Evolutionary conservation across 2,888 invertebrate species (phyloP), one percentile per base, ranked within the genome.

Genomic region (Danaus chrysippus): DNA sequence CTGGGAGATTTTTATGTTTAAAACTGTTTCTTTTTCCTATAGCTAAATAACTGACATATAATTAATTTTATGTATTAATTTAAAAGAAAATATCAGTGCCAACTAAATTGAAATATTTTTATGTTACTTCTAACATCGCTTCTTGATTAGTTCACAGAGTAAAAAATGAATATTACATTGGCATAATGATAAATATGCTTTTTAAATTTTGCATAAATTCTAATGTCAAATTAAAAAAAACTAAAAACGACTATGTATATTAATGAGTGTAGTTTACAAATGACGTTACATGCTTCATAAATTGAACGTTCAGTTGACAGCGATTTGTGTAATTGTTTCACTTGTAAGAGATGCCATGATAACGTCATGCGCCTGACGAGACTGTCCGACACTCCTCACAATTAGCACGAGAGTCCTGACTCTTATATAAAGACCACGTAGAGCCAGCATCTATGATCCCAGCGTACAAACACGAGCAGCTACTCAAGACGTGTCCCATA

Each of bases 291-390:
- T 13, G n/a, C 8, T 49, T 61, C 56, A 55, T 54, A 63, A 63
- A 62, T 63, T 58, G 44, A 49, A 55, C 12, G 49, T 61, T 53
- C 63, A 63, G 63, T 58, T 53, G 62, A 61, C 63, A 67, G 70
- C 73, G 68, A 67, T 68, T 68, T 67, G 59, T 68, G 68, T 72
- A 75, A 70, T 78, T 78, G 76, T 68, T 69, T 72, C 71, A 76
- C 10, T 58, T 49, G 54, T 17, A 41, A 54, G 17, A 46, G 77
- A 78, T 76, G 73, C 63, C 54, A 68, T 67, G 61, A 62, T 63
- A 68, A 69, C 71, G 76, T 77, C 77, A 80, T 77, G 78, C 80
- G 79, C 74, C 41, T 19, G 42, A 15, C 42, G 43, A 17, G 42
- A 15, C 34, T 19, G n/a, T 13, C 12, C 19, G 13, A 42, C 13